Percentiles rank a stretch among this genome's conserved stretches.
phyloP scores from a whole-genome alignment of 1,140 invertebrate genomes.

The Drosophila repleta region DNA sequence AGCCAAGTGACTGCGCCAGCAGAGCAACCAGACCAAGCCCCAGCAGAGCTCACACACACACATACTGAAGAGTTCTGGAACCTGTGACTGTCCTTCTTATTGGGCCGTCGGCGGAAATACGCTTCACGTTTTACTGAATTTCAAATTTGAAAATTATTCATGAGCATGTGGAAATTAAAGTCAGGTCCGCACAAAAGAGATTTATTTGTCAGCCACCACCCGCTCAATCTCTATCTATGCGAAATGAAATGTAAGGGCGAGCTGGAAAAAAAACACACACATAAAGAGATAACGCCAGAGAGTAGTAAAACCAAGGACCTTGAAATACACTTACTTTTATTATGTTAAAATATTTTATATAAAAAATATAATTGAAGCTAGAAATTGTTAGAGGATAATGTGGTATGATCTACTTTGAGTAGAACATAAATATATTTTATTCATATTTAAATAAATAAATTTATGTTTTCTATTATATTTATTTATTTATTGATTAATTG shows the following conservation, averaged over 20 bases:
- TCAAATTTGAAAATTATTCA: constrained; percentile 83
- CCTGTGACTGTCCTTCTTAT: constrained; percentile 31
- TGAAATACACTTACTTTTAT: neutral
- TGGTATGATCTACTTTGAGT: no score
- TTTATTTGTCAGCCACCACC: constrained; percentile 68
- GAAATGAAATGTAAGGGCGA: constrained; percentile 70
- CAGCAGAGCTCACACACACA: neutral
- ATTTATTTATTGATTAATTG: no score
- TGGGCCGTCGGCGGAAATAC: constrained; percentile 64
- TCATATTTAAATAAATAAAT: no score
- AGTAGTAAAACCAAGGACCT: neutral
- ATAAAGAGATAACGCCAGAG: constrained; percentile 8
- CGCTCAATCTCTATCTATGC: constrained; percentile 51
- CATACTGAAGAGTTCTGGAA: neutral
- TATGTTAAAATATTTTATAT: no score
- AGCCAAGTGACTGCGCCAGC: neutral
- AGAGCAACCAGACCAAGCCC: neutral
- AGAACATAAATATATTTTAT: no score
- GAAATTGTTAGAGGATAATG: no score
- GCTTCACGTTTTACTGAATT: constrained; percentile 80
- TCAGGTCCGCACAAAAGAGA: constrained; percentile 81
- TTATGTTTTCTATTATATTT: no score
- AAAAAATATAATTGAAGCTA: no score
- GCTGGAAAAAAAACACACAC: constrained; percentile 11
- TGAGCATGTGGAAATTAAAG: constrained; percentile 83